Evolutionary conservation across 2,113 vertebrate species (phyloP), one percentile per base, ranked within the genome.

Genomic region (Engystomops pustulosus): DNA sequence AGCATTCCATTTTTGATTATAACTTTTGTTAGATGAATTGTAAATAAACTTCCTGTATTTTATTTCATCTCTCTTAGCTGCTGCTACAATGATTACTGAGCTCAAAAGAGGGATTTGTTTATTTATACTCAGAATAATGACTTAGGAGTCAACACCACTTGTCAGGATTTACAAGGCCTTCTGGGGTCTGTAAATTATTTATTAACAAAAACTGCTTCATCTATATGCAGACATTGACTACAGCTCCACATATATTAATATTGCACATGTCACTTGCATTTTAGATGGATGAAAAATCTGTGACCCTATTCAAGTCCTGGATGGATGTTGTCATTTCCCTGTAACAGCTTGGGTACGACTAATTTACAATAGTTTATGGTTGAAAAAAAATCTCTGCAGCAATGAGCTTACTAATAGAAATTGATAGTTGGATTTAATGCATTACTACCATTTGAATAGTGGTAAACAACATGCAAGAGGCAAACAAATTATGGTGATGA

Each of bases 101-200:
- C 79, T 70, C 79, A 69, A 65, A 38, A 51, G 15, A 81, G 20
- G 53, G 25, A 69, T 82, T 70, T 78, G 72, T 84, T 78, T 84
- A 84, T 78, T 69, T 69, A 76, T 78, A 30, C 82, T 30, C 62
- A 30, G 47, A 84, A 78, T 84, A 77, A 77, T 77, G 74, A 84
- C 60, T 84, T 78, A 55, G 47, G 67, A 51, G 74, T 69, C 62
- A 77, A 68, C 45, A 69, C 53, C 27, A 49, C 82, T 84, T 84
- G 62, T 84, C 74, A 84, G 60, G 74, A 78, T 84, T 84, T 78
- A 69, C 60, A 78, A 78, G 72, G 74, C 74, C 82, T 84, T 84
- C 74, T 78, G 82, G 81, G 72, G 45, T 84, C 74, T 84, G 58
- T 84, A 84, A 77, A 84, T 78, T 69, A 84, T 84, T 77, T 78